Conservation (phyloP, 2,888 invertebrate species). For the Ditula angustiorana region DNA sequence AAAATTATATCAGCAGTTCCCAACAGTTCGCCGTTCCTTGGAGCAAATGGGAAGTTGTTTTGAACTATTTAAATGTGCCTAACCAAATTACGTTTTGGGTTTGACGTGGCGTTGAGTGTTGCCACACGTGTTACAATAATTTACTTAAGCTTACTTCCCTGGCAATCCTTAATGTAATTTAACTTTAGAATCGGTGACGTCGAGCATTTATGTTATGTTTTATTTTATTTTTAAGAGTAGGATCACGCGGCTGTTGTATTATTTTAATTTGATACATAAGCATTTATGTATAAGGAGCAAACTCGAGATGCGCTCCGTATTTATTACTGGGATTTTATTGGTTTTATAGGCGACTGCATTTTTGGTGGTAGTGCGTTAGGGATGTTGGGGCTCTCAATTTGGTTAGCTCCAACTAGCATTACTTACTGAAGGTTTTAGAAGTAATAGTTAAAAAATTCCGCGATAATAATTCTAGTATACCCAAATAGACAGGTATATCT, state of each 20-base stretch:
- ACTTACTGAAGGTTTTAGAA: conserved; percentile 35
- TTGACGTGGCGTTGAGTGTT: conserved; percentile 1
- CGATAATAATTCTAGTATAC: conserved; percentile 28
- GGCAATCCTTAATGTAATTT: conserved; percentile 21
- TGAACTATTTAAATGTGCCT: background rate
- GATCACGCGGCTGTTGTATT: conserved; percentile 37
- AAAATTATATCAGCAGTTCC: too few relatives aligned
- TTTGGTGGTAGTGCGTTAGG: conserved; percentile 20
- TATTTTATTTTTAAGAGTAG: conserved; percentile 36
- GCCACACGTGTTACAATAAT: background rate
- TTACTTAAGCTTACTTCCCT: background rate
- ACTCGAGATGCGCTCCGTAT: background rate
- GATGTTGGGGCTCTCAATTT: conserved; percentile 18
- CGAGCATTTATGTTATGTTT: conserved; percentile 35
- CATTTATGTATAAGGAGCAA: conserved; percentile 34
- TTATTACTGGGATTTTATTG: background rate
- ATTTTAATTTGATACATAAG: conserved; percentile 36
- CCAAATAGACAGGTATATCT: conserved; percentile 30
- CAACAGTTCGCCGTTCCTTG: too few relatives aligned
- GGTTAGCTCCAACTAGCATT: conserved; percentile 36
- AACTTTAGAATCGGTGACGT: conserved; percentile 17
- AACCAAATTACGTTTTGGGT: background rate
- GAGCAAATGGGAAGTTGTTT: background rate
- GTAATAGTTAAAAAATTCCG: conserved; percentile 35
- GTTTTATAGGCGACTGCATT: conserved; percentile 19